These are phyloP conservation scores for Ephestia elutella DNA, from an alignment of 1,140 invertebrate species.

Conservation along the genomic window DNA sequence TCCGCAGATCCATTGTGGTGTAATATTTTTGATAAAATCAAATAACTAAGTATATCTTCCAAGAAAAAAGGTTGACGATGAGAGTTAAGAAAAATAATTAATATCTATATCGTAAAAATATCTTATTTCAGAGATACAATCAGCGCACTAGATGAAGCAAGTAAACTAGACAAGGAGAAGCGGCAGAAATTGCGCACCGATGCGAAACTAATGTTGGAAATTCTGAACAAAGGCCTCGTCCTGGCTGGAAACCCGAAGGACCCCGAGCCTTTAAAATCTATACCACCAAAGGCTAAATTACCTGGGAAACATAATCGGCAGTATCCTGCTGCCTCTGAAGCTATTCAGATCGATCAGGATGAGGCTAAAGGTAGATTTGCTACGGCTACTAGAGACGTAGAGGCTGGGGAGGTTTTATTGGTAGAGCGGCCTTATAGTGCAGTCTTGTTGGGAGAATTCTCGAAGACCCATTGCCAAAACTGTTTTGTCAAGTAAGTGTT, in stretches of 20 bases:
- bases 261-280: conserved; percentile 47
- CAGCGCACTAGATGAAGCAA: conserved; percentile 77
- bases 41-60: too few species aligned
- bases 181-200: conserved; percentile 79
- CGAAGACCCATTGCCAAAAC: conserved; percentile 81
- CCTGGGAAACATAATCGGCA: conserved; percentile 66
- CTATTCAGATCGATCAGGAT: conserved; percentile 74
- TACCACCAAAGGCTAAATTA: conserved; percentile 54
- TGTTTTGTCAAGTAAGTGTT: conserved; percentile 81
- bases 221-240: conserved; percentile 76
- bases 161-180: conserved; percentile 78
- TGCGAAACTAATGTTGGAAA: conserved; percentile 82
- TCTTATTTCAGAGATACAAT: conserved; percentile 74
- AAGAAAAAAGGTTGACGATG: too few species aligned
- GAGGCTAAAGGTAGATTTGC: conserved; percentile 74
- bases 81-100: neutral
- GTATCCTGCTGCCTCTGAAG: conserved; percentile 76
- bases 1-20: neutral
- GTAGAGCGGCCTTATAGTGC: conserved; percentile 84
- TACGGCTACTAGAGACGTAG: conserved; percentile 77
- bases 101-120: neutral
- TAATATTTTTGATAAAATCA: neutral
- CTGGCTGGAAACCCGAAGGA: conserved; percentile 61
- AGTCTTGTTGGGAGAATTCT: conserved; percentile 81
- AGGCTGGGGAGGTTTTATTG: conserved; percentile 80